Percentiles rank a stretch among this genome's conserved stretches.
phyloP scores from a whole-genome alignment of 2,888 invertebrate species.

The Formica aserva region DNA sequence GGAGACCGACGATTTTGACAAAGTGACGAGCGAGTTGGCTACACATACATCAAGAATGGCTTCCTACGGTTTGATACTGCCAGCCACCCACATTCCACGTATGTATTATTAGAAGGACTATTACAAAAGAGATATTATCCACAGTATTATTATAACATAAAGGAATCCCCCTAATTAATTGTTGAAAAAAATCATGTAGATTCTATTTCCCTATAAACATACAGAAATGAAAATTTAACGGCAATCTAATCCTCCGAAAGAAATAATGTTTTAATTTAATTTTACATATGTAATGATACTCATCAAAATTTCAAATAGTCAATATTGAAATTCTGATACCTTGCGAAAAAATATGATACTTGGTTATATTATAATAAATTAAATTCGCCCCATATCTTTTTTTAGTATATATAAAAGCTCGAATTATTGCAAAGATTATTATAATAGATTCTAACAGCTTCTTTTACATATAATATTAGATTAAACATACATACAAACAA shows the following conservation, averaged over 20 bases:
- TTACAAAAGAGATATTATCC: constrained; percentile 5
- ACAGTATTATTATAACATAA: neutral
- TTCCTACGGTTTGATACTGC: constrained; percentile 68
- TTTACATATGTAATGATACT: neutral
- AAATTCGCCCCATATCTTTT: neutral
- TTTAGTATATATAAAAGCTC: neutral
- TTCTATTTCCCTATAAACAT: neutral
- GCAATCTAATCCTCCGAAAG: neutral
- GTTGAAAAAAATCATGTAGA: neutral
- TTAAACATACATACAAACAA: neutral
- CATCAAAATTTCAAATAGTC: neutral
- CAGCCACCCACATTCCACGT: constrained; percentile 85
- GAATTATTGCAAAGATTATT: neutral
- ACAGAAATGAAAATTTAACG: neutral
- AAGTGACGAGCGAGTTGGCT: constrained; percentile 87
- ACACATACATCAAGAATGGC: constrained; percentile 80
- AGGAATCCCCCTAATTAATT: neutral
- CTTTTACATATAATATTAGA: neutral
- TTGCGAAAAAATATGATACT: neutral
- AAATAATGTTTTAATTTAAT: constrained; percentile 15
- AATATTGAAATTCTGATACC: neutral
- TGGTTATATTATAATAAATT: neutral
- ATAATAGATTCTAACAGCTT: neutral
- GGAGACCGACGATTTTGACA: constrained; percentile 92
- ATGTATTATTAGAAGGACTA: constrained; percentile 70